Evolutionary conservation across 2,797 vertebrate species (phyloP).

Genomic region (Coilia nasus): DNA sequence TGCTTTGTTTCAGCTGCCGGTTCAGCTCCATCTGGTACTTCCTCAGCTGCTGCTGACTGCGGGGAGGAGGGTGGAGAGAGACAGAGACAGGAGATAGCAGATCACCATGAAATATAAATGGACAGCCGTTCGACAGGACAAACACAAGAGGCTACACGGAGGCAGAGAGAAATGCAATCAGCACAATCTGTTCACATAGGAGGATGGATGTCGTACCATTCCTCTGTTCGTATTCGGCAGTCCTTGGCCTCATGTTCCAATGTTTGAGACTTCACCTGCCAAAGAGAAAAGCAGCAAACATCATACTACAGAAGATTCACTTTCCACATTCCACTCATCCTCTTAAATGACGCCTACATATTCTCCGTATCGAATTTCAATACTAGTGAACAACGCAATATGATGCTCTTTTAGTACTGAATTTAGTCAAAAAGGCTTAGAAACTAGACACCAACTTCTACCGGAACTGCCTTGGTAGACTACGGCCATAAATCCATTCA

Average conservation of each 20-base stretch:
- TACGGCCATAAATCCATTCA: neutral
- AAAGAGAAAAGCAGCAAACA: constrained; percentile 30
- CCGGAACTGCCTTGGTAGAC: neutral
- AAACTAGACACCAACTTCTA: neutral
- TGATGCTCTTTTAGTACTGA: neutral
- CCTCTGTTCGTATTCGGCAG: constrained; percentile 90
- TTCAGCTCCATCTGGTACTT: constrained; percentile 91
- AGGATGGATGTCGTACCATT: constrained; percentile 80
- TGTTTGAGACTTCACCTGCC: constrained; percentile 88
- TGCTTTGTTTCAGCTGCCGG: constrained; percentile 91
- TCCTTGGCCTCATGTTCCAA: constrained; percentile 95
- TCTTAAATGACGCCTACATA: neutral
- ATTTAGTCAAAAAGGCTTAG: neutral
- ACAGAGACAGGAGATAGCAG: neutral
- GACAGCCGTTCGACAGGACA: neutral
- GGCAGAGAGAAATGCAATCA: neutral
- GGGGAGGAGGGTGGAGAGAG: constrained; percentile 24
- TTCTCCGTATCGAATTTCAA: neutral
- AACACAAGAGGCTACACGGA: neutral
- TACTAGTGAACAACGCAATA: neutral
- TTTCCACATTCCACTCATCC: neutral
- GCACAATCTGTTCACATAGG: neutral
- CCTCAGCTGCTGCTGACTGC: constrained; percentile 93
- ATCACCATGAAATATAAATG: constrained; percentile 9
- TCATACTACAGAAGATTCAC: neutral